Percentiles rank a stretch among this genome's conserved stretches.
phyloP scores from a whole-genome alignment of 2,113 vertebrate species.

The Lophura nycthemera region DNA sequence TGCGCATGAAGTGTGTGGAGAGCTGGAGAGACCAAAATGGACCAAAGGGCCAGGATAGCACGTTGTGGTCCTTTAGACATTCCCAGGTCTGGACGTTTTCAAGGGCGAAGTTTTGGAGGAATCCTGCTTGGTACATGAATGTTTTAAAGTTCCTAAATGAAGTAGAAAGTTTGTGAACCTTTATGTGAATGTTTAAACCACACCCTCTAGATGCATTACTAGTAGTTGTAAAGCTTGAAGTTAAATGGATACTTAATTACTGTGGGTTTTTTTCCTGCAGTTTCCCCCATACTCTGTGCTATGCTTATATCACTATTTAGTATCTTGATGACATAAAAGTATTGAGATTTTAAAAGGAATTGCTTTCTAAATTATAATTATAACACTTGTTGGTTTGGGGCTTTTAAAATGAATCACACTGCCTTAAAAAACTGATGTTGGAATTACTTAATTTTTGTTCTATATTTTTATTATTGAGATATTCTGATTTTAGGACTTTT shows the following conservation, averaged over 20 bases:
- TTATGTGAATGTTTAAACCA: neutral
- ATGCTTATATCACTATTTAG: neutral
- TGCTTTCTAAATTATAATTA: neutral
- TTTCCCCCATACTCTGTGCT: neutral
- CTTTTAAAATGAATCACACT: neutral
- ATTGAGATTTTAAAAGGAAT: neutral
- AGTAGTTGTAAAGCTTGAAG: neutral
- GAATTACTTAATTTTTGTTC: neutral
- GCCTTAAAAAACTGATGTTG: neutral
- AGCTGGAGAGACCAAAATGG: neutral
- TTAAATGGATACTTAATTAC: neutral
- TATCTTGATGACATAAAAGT: neutral
- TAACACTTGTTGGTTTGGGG: neutral
- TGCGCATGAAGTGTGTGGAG: neutral
- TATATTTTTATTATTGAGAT: neutral
- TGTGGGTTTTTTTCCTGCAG: neutral
- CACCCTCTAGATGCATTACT: neutral
- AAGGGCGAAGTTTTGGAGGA: neutral
- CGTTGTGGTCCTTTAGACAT: neutral
- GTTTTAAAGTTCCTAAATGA: neutral
- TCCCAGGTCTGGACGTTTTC: neutral
- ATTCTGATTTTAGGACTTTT: neutral
- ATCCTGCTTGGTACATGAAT: neutral
- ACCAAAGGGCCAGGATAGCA: neutral
- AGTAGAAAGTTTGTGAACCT: neutral